Base-by-base conservation (phyloP, 2,888 invertebrate species). In the Papilio protenor region DNA sequence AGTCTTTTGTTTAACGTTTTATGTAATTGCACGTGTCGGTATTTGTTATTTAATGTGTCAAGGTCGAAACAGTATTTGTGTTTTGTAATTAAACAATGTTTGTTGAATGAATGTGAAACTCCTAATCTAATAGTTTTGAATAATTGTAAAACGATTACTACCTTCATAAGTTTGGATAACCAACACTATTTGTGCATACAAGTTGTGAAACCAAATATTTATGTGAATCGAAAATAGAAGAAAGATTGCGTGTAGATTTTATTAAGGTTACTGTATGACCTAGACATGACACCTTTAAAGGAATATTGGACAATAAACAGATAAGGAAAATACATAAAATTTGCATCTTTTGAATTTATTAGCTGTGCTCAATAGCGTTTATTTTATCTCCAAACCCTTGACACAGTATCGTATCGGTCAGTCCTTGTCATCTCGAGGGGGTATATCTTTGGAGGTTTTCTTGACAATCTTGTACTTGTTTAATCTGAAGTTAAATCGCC, bases 1-100 rank as follows among this genome's bases (percentile, higher is more conserved):
- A 96, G 96, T 95, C 10, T 11, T 47, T 79, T 79, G 73, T 45
- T 73, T 61, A 75, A 73, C 40, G 64, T 33, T 64, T 40, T 33
- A 40, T 69, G 18, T 40, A 61, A 33, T 33, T 77, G 45, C 69
- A 55, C 70, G 70, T 47, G 47, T 33, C 11, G 18, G 4, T n/a
- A 69, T 33, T 69, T 55, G n/a, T n/a, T n/a, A 52, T 16, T 55
- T 18, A 16, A n/a, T n/a, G 21, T n/a, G n/a, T 55, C n/a, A 55
- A 61, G 59, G 59, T 27, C 69, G 21, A 4, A n/a, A 69, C 16
- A n/a, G 18, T 69, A n/a, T 69, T 11, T 45, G 11, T 69, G 6
- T n/a, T 55, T 55, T 33, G 5, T 33, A 2, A 40, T 18, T 1
- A 52, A 52, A 18, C 5, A 16, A 18, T 52, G 52, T 18, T 52